A percentile compares a stretch with the other conserved stretches of the same genome.
Conservation (phyloP, 2,888 invertebrate species). For the Eilema sororculum region DNA sequence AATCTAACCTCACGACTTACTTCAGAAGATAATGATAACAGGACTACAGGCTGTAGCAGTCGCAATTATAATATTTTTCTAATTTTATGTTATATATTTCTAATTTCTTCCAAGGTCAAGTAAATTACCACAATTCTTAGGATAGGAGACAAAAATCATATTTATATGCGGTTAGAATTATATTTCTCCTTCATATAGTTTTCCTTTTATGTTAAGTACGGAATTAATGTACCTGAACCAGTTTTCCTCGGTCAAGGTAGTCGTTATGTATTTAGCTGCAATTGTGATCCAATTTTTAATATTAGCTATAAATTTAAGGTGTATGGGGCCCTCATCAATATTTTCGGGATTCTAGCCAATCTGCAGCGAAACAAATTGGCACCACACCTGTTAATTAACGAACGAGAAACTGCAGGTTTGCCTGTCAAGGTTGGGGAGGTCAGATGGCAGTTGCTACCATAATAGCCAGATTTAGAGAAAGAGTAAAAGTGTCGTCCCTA, state of each 20-base stretch:
- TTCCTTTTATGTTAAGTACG: constrained; percentile 10
- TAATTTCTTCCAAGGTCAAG: neutral
- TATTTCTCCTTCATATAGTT: constrained; percentile 7
- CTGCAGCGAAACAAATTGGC: too few relatives aligned
- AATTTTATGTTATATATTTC: neutral
- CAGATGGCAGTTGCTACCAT: neutral
- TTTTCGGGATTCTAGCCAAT: neutral
- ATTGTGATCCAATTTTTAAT: constrained; percentile 28
- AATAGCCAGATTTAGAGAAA: neutral
- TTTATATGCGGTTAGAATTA: neutral
- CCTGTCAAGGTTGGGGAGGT: neutral
- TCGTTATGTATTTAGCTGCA: constrained; percentile 19
- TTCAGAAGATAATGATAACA: neutral
- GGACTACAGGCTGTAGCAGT: neutral
- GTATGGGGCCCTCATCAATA: neutral
- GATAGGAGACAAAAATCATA: constrained; percentile 6
- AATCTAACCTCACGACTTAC: neutral
- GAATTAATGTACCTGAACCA: constrained; percentile 39
- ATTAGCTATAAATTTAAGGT: neutral
- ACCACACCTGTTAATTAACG: neutral
- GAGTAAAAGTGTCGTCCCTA: neutral
- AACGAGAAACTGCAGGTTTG: neutral
- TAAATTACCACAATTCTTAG: neutral
- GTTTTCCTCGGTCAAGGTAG: constrained; percentile 25
- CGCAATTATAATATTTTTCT: neutral